phyloP scores from a whole-genome alignment of 2,113 vertebrate genomes.

The Halichoerus grypus region DNA sequence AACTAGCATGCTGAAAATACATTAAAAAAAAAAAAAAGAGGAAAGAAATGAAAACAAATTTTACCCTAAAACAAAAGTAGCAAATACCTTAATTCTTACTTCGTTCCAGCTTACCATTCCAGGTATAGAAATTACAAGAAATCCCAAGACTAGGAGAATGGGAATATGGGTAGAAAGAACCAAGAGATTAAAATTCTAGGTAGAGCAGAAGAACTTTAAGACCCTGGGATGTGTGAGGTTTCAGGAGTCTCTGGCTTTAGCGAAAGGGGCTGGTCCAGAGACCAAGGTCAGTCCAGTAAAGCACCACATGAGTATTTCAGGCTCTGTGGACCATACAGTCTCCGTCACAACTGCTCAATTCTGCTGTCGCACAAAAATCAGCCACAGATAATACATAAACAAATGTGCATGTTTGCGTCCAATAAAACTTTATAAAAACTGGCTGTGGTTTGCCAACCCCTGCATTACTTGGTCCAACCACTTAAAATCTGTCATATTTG shows the following conservation, averaged over 20 bases:
- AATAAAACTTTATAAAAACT: constrained; percentile 16
- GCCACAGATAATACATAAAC: neutral
- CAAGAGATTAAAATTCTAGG: neutral
- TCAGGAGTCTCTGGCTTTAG: neutral
- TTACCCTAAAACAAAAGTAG: neutral
- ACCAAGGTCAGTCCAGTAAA: neutral
- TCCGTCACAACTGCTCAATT: neutral
- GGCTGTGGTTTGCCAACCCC: neutral
- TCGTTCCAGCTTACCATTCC: neutral
- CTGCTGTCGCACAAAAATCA: neutral
- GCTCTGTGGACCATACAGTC: neutral
- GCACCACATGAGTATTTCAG: neutral
- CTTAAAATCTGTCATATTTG: neutral
- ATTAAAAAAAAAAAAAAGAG: neutral
- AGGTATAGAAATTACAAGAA: constrained; percentile 10
- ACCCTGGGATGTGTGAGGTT: neutral
- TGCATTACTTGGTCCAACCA: neutral
- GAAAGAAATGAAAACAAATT: constrained; percentile 18
- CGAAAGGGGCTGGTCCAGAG: neutral
- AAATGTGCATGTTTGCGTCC: neutral
- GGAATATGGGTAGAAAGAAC: neutral
- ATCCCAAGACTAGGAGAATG: neutral
- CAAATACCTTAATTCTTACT: neutral
- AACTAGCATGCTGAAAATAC: neutral
- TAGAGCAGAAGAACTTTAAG: neutral